Evolutionary conservation across 2,888 invertebrate genomes (phyloP).

Genomic region (Synergus itoensis): DNA sequence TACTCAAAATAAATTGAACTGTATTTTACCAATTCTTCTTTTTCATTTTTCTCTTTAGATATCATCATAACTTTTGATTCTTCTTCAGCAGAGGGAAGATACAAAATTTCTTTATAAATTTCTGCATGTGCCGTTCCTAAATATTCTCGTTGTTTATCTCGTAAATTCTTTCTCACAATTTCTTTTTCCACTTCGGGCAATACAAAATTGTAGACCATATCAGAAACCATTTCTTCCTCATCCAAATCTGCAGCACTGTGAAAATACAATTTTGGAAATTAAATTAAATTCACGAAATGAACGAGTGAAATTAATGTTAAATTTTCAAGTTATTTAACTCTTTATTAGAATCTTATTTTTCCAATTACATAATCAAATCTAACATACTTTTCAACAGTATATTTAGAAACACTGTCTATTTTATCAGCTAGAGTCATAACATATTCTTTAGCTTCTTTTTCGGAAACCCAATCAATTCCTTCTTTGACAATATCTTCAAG

Average conservation of each 20-base stretch:
- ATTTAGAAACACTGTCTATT: conserved; percentile 80
- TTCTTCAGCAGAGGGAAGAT: conserved; percentile 48
- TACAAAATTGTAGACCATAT: conserved; percentile 76
- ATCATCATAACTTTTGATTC: background rate
- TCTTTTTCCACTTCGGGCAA: conserved; percentile 77
- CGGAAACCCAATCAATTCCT: conserved; percentile 81
- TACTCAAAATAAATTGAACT: background rate
- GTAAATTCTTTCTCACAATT: conserved; percentile 74
- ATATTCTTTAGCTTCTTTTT: conserved; percentile 80
- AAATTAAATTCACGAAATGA: background rate
- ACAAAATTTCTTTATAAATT: conserved; percentile 71
- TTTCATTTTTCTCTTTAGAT: background rate
- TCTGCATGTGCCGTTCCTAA: conserved; percentile 75
- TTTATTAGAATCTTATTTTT: background rate
- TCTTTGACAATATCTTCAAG: conserved; percentile 83
- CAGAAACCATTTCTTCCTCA: conserved; percentile 68
- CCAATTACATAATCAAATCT: background rate
- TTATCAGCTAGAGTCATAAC: conserved; percentile 80
- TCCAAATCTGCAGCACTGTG: conserved; percentile 58
- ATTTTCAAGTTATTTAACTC: background rate
- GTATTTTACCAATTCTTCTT: background rate
- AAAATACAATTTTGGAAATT: background rate
- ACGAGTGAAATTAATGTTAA: no score
- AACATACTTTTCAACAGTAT: conserved; percentile 74
- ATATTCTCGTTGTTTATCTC: conserved; percentile 73